Percentiles rank a stretch among this genome's conserved stretches.
Conservation (phyloP, 2,888 invertebrate species). For the Drosophila peninsularis region DNA sequence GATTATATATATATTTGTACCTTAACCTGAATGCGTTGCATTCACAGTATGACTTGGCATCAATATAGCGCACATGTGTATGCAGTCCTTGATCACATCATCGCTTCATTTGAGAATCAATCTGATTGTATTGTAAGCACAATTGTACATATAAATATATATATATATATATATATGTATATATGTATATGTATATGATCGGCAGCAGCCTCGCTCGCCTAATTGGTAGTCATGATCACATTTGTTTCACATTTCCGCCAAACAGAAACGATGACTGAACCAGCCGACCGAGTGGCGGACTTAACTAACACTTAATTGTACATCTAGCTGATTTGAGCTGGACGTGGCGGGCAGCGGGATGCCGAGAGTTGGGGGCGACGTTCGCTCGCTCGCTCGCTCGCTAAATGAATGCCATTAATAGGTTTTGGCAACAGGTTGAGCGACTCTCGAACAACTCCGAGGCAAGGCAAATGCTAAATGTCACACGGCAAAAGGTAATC, state of each 20-base stretch:
- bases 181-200: neutral
- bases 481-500: slow-evolving; percentile 49
- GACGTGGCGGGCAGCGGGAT: neutral
- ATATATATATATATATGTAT: neutral
- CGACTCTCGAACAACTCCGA: slow-evolving; percentile 31
- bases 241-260: slow-evolving; percentile 55
- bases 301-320: slow-evolving; percentile 33
- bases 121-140: slow-evolving; percentile 1
- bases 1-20: neutral
- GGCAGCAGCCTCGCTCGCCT: slow-evolving; percentile 41
- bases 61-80: neutral
- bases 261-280: slow-evolving; percentile 12
- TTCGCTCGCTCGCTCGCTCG: slow-evolving; percentile 13
- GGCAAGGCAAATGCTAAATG: slow-evolving; percentile 44
- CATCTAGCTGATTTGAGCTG: slow-evolving; percentile 9
- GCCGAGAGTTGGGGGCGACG: slow-evolving; percentile 5
- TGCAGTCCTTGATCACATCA: slow-evolving; percentile 33
- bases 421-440: slow-evolving; percentile 63
- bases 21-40: neutral
- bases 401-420: slow-evolving; percentile 45
- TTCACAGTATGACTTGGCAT: neutral
- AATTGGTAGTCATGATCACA: slow-evolving; percentile 58
- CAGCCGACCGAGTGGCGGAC: slow-evolving; percentile 5
- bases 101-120: slow-evolving; percentile 21
- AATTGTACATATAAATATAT: neutral